A percentile compares a stretch with the other conserved stretches of the same genome.
Conservation (phyloP, 2,797 vertebrate species). For the Coccyzus lansbergi region DNA sequence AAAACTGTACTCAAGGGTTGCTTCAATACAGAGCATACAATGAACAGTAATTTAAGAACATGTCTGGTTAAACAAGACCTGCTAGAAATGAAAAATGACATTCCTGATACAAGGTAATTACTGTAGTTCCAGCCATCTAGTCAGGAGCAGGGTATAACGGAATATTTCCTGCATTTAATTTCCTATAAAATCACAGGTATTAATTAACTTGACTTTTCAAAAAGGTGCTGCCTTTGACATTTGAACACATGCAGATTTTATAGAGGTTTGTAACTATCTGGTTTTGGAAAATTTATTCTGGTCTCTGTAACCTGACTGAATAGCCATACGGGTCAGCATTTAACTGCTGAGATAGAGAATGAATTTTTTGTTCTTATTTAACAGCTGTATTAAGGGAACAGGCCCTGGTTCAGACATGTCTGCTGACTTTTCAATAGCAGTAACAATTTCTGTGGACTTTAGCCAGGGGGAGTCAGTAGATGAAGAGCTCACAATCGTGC, state of each 20-base stretch:
- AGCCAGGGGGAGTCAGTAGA: background rate
- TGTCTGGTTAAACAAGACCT: conserved; percentile 20
- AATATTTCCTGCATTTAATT: conserved; percentile 37
- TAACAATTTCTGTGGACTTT: background rate
- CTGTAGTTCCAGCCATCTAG: conserved; percentile 2
- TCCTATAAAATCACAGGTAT: conserved; percentile 38
- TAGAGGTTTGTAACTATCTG: conserved; percentile 9
- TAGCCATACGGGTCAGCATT: background rate
- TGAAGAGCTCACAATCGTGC: background rate
- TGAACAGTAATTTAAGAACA: conserved; percentile 47
- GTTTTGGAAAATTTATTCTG: background rate
- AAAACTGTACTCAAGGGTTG: background rate
- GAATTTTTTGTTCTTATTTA: background rate
- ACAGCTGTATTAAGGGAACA: background rate
- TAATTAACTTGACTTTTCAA: conserved; percentile 45
- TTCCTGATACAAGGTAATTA: conserved; percentile 39
- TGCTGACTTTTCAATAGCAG: background rate
- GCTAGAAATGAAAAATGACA: conserved; percentile 60
- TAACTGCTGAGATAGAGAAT: background rate
- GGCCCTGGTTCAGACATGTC: background rate
- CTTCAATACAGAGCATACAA: conserved; percentile 16
- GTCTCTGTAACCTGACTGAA: background rate
- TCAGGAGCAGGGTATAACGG: background rate
- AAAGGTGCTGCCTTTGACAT: conserved; percentile 16
- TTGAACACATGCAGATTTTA: background rate